These are phyloP conservation scores for Ellobium chinense DNA, from an alignment of 2,888 invertebrate genomes.

Conservation along the genomic window DNA sequence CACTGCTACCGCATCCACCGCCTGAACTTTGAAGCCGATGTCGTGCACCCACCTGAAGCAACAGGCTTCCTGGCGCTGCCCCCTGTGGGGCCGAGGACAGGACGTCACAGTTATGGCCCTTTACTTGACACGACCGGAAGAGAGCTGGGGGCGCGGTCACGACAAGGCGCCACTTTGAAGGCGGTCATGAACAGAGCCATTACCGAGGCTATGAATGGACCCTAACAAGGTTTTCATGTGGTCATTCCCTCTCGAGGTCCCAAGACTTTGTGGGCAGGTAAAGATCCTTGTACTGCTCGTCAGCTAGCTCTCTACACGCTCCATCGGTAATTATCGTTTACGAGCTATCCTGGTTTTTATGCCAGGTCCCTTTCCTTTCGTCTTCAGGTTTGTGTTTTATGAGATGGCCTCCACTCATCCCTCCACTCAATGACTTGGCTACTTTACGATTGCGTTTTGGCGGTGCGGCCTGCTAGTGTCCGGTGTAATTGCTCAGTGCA, in stretches of 20 bases:
- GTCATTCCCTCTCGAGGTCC: neutral
- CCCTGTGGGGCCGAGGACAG: neutral
- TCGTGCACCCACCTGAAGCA: neutral
- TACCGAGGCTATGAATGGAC: neutral
- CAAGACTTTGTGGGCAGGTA: neutral
- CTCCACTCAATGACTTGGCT: neutral
- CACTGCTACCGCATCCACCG: neutral
- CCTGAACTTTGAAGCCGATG: neutral
- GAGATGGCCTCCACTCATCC: neutral
- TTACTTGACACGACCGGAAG: neutral
- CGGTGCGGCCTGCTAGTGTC: neutral
- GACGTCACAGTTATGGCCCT: neutral
- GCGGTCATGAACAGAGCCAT: neutral
- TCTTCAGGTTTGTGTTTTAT: neutral
- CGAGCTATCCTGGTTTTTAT: neutral
- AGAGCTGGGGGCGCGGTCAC: neutral
- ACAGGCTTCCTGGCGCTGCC: neutral
- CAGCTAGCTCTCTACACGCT: neutral
- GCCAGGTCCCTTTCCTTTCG: neutral
- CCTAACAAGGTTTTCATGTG: neutral
- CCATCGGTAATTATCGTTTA: conserved; percentile 2
- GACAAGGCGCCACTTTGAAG: conserved; percentile 8
- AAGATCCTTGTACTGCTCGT: neutral
- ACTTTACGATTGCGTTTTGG: neutral
- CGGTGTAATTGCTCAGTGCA: too few species aligned